phyloP scores from a whole-genome alignment of 2,888 invertebrate genomes.

The Drosophila crucigera region DNA sequence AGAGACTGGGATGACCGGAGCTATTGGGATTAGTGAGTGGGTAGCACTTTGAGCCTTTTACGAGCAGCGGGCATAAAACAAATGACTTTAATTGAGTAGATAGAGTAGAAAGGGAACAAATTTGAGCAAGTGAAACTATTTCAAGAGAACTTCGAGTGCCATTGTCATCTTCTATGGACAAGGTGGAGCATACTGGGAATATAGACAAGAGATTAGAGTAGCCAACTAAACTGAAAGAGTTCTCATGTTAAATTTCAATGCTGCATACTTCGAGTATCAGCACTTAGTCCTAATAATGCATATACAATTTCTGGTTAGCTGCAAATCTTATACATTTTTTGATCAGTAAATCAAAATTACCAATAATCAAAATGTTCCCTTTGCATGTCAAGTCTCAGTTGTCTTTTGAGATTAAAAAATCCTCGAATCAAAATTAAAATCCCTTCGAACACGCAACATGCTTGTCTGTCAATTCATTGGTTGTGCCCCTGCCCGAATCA shows the following conservation, averaged over 20 bases:
- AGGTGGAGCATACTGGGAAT: background rate
- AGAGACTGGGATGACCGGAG: constrained; percentile 21
- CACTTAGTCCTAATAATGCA: background rate
- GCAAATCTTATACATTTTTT: background rate
- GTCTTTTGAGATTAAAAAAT: background rate
- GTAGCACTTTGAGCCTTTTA: constrained; percentile 28
- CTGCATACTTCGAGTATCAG: background rate
- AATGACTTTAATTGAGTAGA: constrained; percentile 49
- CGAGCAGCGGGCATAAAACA: constrained; percentile 20
- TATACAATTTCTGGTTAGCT: background rate
- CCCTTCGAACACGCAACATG: background rate
- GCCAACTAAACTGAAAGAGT: background rate
- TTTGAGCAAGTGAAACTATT: constrained; percentile 33
- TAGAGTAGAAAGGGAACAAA: constrained; percentile 5
- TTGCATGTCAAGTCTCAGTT: background rate
- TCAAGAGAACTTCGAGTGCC: background rate
- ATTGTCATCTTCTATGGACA: background rate
- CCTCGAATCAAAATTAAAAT: background rate
- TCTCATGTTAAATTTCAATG: background rate
- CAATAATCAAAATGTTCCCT: background rate
- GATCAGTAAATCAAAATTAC: background rate
- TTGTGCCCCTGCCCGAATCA: background rate
- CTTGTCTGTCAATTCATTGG: background rate
- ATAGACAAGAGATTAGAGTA: background rate
- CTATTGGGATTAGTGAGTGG: constrained; percentile 57